These are phyloP conservation scores for Siniperca obscura DNA, from an alignment of 2,797 vertebrate species.

Conservation along the genomic window DNA sequence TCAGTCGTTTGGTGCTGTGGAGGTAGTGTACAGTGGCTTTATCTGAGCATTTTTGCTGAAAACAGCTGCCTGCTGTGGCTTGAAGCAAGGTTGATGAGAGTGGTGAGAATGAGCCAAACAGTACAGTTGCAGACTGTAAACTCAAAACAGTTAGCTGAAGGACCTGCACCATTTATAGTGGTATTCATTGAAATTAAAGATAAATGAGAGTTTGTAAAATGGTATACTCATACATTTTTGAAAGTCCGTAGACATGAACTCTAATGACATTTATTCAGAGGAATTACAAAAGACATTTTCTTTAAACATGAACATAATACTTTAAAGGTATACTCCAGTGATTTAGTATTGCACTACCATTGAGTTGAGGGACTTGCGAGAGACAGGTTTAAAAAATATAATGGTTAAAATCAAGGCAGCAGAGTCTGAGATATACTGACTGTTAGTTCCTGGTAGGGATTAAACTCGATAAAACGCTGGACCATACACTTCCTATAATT, in stretches of 20 bases:
- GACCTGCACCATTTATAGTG: not conserved
- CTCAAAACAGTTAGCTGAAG: not conserved
- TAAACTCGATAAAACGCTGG: not conserved
- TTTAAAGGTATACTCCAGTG: not conserved
- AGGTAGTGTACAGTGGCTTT: not conserved
- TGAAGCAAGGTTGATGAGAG: not conserved
- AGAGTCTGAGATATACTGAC: not conserved
- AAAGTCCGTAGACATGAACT: not conserved
- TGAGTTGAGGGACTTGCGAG: not conserved
- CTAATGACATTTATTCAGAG: not conserved
- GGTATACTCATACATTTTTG: not conserved
- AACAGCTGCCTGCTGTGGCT: not conserved
- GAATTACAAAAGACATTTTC: not conserved
- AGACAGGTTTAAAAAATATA: not conserved
- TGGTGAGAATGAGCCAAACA: not conserved
- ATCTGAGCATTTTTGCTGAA: not conserved
- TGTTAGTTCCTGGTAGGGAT: not conserved
- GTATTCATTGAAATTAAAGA: not conserved
- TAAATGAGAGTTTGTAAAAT: not conserved
- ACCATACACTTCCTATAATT: not conserved
- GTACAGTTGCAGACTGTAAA: not conserved
- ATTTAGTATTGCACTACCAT: constrained; percentile 6
- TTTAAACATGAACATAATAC: constrained; percentile 2
- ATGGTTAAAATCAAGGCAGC: not conserved
- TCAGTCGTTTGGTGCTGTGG: not conserved